Conservation (phyloP, 2,888 invertebrate genomes). For the Sarcophaga subvicina region DNA sequence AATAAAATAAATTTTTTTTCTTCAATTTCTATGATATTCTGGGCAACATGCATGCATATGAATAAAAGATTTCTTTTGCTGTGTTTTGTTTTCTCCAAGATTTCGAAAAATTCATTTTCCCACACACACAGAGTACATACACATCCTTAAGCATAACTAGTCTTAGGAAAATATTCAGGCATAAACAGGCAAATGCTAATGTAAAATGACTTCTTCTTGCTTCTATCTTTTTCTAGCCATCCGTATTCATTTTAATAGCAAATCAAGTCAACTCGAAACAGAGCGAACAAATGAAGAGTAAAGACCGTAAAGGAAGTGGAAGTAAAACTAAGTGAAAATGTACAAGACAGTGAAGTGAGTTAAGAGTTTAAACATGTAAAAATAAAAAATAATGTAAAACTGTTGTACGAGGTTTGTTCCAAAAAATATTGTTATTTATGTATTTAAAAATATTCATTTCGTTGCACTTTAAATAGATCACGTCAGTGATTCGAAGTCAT, state of each 20-base stretch:
- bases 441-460: too few species aligned
- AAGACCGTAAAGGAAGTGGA: neutral
- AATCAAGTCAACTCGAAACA: constrained; percentile 50
- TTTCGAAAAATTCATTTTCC: neutral
- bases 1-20: neutral
- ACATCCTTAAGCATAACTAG: neutral
- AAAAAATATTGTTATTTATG: too few species aligned
- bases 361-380: too few species aligned
- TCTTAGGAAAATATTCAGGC: neutral
- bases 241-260: constrained; percentile 34
- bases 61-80: neutral
- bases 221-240: constrained; percentile 29
- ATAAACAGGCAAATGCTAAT: constrained; percentile 49
- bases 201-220: constrained; percentile 43
- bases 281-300: constrained; percentile 9
- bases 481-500: too few species aligned
- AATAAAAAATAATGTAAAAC: too few species aligned
- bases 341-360: neutral
- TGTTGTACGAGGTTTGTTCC: too few species aligned
- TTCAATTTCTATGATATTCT: too few species aligned
- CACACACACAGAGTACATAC: too few species aligned
- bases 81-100: neutral
- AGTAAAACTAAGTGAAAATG: constrained; percentile 2
- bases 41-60: neutral
- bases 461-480: too few species aligned